These are phyloP conservation scores for Drosophila diplacantha DNA, from an alignment of 2,888 invertebrate genomes.

Conservation along the genomic window DNA sequence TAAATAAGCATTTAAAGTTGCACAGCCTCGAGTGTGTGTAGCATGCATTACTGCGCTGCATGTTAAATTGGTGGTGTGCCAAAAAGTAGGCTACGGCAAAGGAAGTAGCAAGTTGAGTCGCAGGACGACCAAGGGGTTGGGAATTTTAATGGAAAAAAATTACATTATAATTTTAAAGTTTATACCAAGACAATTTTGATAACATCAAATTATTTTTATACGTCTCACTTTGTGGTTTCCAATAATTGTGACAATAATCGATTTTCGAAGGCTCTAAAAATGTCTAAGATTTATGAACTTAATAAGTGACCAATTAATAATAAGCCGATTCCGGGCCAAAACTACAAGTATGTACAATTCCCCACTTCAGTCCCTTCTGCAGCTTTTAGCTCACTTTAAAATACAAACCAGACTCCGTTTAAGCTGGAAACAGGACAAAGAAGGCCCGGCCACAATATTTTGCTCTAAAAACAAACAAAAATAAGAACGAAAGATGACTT, in stretches of 20 bases:
- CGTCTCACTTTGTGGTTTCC: too few species aligned
- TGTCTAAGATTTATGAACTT: too few species aligned
- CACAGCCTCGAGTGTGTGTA: constrained; percentile 21
- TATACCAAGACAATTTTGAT: too few species aligned
- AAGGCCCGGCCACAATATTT: constrained; percentile 1
- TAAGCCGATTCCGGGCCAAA: neutral
- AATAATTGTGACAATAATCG: too few species aligned
- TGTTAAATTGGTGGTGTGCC: constrained; percentile 65
- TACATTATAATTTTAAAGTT: too few species aligned
- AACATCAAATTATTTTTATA: too few species aligned
- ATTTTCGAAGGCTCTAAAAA: too few species aligned
- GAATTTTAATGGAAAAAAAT: too few species aligned
- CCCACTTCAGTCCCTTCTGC: neutral
- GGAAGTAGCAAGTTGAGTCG: constrained; percentile 6
- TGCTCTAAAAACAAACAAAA: constrained; percentile 12
- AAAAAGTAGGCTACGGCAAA: constrained; percentile 59
- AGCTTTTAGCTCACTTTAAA: constrained; percentile 1
- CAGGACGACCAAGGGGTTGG: neutral
- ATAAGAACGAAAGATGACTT: neutral
- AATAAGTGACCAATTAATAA: neutral
- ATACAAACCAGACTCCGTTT: constrained; percentile 11
- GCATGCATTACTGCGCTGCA: constrained; percentile 49
- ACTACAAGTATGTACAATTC: neutral
- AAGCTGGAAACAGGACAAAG: neutral
- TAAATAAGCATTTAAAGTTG: constrained; percentile 72